Base-by-base conservation (phyloP, 1,140 invertebrate genomes). In the Phenacoccus solenopsis region DNA sequence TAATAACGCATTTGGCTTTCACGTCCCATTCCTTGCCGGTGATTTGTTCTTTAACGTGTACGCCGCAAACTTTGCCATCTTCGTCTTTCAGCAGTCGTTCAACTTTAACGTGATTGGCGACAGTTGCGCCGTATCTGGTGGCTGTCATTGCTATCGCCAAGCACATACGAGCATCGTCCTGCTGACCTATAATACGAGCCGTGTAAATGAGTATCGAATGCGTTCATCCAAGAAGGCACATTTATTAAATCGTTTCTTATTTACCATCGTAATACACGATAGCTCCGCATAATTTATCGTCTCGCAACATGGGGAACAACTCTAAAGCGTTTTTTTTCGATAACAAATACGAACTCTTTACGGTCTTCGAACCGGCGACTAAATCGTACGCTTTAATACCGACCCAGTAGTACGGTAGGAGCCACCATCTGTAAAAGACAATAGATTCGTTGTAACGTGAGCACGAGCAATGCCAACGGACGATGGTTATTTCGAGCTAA, bases 151-250 rank as follows among this genome's bases (percentile, higher is more conserved):
- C 94, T 69, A 99, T 87, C 0, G 95, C 88, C 69, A 99, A 80
- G 80, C 96, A 97, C 96, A 99, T 98, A 72, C 98, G 84, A 1
- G 98, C 94, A 81, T 99, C 98, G 80, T 99, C 97, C 82, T 99
- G 96, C 80, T 97, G 94, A 57, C 95, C 93, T 95, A 75, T 13
- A 78, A 77, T 67, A 49, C 71, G 38, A 28, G 38, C 25, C 70
- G 67, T 28, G 22, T 59, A 20, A 59, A 59, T n/a, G n/a, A n/a
- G 16, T 59, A 20, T 38, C n/a, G n/a, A n/a, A n/a, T n/a, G n/a
- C n/a, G n/a, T n/a, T n/a, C n/a, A n/a, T n/a, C n/a, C n/a, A n/a
- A n/a, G n/a, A n/a, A n/a, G n/a, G n/a, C n/a, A n/a, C n/a, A n/a
- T n/a, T n/a, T n/a, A n/a, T n/a, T n/a, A n/a, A n/a, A n/a, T n/a